Conservation (phyloP, 2,888 invertebrate species). For the Byasa hedistus region DNA sequence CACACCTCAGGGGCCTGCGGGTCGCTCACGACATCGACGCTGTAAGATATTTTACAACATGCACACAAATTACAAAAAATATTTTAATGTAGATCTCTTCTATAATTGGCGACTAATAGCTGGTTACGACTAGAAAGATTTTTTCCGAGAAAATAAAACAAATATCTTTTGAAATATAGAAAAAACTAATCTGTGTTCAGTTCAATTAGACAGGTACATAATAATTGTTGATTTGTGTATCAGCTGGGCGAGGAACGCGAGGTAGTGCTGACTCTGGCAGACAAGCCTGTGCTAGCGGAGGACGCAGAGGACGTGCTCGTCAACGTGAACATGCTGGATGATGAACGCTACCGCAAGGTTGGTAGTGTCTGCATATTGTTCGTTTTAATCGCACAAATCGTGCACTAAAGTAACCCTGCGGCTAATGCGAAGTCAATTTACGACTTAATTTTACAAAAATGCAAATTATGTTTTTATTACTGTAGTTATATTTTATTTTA, state of each 20-base stretch:
- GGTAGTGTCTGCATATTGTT: neutral
- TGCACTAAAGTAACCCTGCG: no score
- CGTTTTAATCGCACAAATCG: no score
- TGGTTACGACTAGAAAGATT: no score
- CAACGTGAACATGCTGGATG: slow-evolving; percentile 93
- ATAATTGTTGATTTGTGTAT: neutral
- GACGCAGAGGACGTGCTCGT: slow-evolving; percentile 92
- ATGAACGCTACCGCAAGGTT: slow-evolving; percentile 89
- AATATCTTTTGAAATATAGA: no score
- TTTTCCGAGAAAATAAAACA: no score
- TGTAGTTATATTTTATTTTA: no score
- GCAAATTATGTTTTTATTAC: no score
- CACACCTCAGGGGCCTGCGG: slow-evolving; percentile 89
- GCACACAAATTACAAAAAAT: no score
- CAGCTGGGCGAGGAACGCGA: slow-evolving; percentile 87
- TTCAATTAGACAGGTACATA: neutral
- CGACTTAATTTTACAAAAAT: no score
- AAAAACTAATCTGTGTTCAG: neutral
- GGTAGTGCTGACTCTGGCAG: slow-evolving; percentile 95
- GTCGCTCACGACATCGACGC: slow-evolving; percentile 90
- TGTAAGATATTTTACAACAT: slow-evolving; percentile 41
- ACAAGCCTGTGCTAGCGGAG: slow-evolving; percentile 93
- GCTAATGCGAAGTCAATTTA: no score
- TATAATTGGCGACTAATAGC: no score
- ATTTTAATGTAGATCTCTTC: no score